Evolutionary conservation across 2,113 vertebrate species (phyloP).

Genomic region (Empidonax alnorum): DNA sequence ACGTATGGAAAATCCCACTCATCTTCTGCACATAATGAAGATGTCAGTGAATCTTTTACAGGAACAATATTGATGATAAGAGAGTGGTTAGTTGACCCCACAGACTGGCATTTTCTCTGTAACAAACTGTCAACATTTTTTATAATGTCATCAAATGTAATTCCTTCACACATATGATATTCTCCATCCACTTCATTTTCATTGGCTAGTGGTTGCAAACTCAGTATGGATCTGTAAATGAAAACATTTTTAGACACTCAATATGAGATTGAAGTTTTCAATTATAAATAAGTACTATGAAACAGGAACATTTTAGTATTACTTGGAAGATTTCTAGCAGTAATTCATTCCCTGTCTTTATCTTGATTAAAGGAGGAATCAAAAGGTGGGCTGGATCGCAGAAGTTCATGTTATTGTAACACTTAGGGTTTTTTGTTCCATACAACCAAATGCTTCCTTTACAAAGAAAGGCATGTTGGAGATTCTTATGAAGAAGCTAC

Average conservation of each 20-base stretch:
- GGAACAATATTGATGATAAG: conserved; percentile 90
- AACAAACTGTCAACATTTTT: conserved; percentile 76
- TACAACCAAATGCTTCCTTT: neutral
- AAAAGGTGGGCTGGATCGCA: neutral
- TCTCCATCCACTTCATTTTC: conserved; percentile 57
- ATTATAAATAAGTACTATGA: neutral
- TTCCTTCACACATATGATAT: conserved; percentile 82
- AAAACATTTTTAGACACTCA: neutral
- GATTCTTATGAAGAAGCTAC: neutral
- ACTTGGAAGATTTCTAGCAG: neutral
- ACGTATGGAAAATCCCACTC: conserved; percentile 90
- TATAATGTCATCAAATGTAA: conserved; percentile 87
- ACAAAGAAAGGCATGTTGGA: neutral
- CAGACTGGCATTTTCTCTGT: conserved; percentile 81
- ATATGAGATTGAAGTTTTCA: neutral
- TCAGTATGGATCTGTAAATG: conserved; percentile 82
- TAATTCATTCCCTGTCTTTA: neutral
- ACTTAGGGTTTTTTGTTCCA: neutral
- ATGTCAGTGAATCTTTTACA: conserved; percentile 82
- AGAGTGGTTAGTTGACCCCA: conserved; percentile 64
- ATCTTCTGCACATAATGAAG: conserved; percentile 81
- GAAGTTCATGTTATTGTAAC: neutral
- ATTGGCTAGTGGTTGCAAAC: conserved; percentile 80
- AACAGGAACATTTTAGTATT: neutral
- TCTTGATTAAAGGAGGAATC: neutral